Evolutionary conservation across 1,140 invertebrate species (phyloP).

Genomic region (Oreohelix idahoensis): DNA sequence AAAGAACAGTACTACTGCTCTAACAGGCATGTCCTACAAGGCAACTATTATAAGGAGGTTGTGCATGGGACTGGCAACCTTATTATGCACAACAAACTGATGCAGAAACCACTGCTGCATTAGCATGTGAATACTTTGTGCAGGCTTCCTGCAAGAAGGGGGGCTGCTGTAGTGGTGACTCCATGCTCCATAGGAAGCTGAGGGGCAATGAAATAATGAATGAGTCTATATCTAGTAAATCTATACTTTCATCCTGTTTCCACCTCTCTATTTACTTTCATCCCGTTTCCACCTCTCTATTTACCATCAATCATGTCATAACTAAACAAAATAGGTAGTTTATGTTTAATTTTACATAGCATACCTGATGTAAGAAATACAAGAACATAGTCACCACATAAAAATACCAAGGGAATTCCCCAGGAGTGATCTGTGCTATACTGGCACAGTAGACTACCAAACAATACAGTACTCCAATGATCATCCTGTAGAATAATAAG

Average conservation of each 20-base stretch:
- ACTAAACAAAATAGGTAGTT: neutral
- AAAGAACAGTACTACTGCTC: no score
- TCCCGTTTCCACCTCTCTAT: neutral
- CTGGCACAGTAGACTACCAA: constrained; percentile 88
- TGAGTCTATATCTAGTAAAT: neutral
- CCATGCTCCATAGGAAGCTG: no score
- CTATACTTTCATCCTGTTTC: neutral
- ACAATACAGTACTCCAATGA: constrained; percentile 88
- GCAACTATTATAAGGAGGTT: no score
- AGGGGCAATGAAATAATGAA: no score
- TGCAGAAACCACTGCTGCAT: no score
- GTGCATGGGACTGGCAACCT: no score
- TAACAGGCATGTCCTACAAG: no score
- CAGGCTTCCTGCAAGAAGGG: no score
- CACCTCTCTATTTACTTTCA: neutral
- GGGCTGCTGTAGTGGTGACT: no score
- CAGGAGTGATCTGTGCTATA: constrained; percentile 77
- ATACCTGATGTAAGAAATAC: constrained; percentile 93
- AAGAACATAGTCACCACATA: constrained; percentile 84
- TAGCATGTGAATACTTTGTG: no score
- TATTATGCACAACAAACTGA: no score
- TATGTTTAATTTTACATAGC: no score
- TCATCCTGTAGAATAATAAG: constrained; percentile 71
- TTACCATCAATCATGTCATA: neutral
- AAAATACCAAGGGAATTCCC: constrained; percentile 84